phyloP scores from a whole-genome alignment of 2,888 invertebrate genomes.

The Furcula furcula region DNA sequence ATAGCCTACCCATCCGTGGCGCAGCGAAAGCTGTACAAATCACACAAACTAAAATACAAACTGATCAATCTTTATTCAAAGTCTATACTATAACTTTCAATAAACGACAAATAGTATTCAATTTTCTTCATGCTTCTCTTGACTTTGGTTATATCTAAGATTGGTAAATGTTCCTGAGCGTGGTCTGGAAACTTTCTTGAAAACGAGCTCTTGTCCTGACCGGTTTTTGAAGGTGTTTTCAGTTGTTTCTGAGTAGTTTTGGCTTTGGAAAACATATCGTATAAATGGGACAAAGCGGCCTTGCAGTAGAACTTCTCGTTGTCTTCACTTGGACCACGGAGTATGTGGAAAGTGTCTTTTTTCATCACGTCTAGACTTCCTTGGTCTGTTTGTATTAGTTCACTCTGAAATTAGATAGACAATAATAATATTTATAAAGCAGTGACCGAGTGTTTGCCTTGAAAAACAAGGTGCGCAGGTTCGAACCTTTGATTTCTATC shows the following conservation, averaged over 20 bases:
- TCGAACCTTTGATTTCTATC: too few species aligned
- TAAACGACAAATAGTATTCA: conserved; percentile 87
- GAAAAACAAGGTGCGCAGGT: too few species aligned
- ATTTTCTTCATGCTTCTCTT: conserved; percentile 84
- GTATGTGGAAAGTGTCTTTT: conserved; percentile 82
- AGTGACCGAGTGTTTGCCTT: too few species aligned
- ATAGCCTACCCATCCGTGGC: too few species aligned
- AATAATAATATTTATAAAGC: conserved; percentile 17
- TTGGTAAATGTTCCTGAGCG: conserved; percentile 65
- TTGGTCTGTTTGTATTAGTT: conserved; percentile 78
- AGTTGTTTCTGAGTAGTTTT: conserved; percentile 39
- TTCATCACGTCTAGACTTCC: conserved; percentile 81
- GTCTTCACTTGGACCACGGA: conserved; percentile 81
- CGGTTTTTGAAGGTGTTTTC: conserved; percentile 22
- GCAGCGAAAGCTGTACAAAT: too few species aligned
- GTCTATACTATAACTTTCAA: conserved; percentile 65
- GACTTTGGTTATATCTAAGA: conserved; percentile 77
- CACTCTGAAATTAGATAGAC: conserved; percentile 67
- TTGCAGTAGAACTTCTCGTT: conserved; percentile 82
- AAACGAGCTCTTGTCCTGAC: conserved; percentile 55
- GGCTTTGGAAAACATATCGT: conserved; percentile 74
- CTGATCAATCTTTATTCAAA: conserved; percentile 32
- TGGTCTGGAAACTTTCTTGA: conserved; percentile 81
- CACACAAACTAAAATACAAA: not conserved
- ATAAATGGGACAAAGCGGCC: conserved; percentile 86